Conservation (phyloP, 1,140 invertebrate species). For the Triops longicaudatus region DNA sequence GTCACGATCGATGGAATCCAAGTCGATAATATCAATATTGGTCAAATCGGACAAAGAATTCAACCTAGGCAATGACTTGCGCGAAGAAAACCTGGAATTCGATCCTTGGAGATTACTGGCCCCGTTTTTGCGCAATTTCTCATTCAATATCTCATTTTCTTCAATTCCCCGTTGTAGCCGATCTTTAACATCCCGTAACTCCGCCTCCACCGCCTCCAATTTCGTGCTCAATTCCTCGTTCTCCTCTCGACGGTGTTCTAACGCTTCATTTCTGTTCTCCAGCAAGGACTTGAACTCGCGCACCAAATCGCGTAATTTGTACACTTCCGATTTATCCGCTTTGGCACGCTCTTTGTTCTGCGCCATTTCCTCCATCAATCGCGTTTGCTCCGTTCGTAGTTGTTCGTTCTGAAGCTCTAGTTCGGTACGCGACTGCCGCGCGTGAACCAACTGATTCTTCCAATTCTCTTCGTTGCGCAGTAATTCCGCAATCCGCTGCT, state of each 20-base stretch:
- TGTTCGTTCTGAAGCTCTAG: neutral
- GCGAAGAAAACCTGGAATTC: constrained; percentile 18
- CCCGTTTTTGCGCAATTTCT: constrained; percentile 50
- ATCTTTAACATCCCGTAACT: constrained; percentile 31
- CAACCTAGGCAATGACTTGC: constrained; percentile 32
- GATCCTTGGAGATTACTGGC: constrained; percentile 48
- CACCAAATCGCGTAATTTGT: constrained; percentile 35
- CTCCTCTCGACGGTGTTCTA: constrained; percentile 46
- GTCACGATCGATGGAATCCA: constrained; percentile 63
- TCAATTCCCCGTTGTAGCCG: constrained; percentile 54
- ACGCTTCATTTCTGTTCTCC: constrained; percentile 33
- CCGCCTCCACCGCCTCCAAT: constrained; percentile 37
- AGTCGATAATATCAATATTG: constrained; percentile 65
- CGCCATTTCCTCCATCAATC: neutral
- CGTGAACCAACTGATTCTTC: neutral
- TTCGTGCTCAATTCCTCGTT: constrained; percentile 34
- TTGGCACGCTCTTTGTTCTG: constrained; percentile 38
- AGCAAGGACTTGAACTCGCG: constrained; percentile 34
- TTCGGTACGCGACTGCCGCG: neutral
- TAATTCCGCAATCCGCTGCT: constrained; percentile 20
- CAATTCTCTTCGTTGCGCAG: constrained; percentile 2
- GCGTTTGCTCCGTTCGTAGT: neutral
- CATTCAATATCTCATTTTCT: constrained; percentile 65
- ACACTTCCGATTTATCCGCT: constrained; percentile 35
- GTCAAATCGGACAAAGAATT: constrained; percentile 71